Percentiles rank a stretch among this genome's conserved stretches.
phyloP scores from a whole-genome alignment of 64 coral and sea anemone genomes.

The Exaiptasia diaphana region DNA sequence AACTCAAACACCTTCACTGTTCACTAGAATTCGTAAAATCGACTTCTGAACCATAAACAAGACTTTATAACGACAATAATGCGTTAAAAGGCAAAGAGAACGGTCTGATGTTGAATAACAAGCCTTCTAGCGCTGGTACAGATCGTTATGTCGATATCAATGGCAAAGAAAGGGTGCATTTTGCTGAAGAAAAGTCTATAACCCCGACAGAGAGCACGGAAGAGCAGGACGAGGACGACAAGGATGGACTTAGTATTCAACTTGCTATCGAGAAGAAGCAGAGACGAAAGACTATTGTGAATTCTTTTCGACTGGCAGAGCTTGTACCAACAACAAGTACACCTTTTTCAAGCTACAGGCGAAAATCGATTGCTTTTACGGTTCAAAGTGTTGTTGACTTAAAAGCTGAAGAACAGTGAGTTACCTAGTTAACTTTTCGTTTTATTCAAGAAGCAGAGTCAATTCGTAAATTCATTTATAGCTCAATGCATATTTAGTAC shows the following conservation, averaged over 20 bases:
- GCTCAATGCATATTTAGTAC: not conserved
- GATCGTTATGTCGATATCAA: too few species aligned
- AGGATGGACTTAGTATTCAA: constrained; percentile 34
- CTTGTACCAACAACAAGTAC: constrained; percentile 74
- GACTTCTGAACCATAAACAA: too few species aligned
- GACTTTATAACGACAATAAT: too few species aligned
- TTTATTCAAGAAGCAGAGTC: not conserved
- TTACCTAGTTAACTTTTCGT: not conserved
- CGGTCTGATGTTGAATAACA: too few species aligned
- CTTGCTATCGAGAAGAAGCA: constrained; percentile 62
- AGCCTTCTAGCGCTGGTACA: too few species aligned
- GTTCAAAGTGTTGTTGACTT: constrained; percentile 70
- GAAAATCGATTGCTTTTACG: constrained; percentile 73
- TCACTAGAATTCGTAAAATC: too few species aligned
- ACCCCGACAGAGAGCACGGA: not conserved
- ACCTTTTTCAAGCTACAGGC: constrained; percentile 66
- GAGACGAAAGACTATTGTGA: constrained; percentile 76
- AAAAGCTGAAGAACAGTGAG: constrained; percentile 84
- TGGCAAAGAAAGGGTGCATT: too few species aligned
- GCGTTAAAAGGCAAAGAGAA: too few species aligned
- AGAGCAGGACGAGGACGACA: not conserved
- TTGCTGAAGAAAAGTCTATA: too few species aligned
- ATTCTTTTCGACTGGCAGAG: constrained; percentile 83
- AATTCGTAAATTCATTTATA: not conserved
- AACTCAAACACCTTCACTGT: too few species aligned